Percentiles rank a stretch among this genome's conserved stretches.
phyloP scores from a whole-genome alignment of 2,113 vertebrate genomes.

The Nothocercus julius region DNA sequence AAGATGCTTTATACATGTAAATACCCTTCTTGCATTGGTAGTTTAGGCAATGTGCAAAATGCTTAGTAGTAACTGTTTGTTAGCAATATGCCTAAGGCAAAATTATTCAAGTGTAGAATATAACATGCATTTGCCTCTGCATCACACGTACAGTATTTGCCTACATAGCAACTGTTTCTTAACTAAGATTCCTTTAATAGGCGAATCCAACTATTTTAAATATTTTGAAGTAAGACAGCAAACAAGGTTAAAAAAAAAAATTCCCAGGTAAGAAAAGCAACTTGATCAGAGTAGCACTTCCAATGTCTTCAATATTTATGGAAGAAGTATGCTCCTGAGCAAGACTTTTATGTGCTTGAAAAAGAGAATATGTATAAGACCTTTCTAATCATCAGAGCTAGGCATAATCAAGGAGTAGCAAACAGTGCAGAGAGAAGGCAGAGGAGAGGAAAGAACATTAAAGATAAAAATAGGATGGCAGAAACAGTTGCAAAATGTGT shows the following conservation, averaged over 20 bases:
- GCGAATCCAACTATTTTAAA: neutral
- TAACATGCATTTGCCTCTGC: neutral
- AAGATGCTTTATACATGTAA: neutral
- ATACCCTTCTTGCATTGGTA: neutral
- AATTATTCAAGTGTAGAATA: neutral
- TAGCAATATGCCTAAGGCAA: neutral
- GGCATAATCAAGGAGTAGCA: neutral
- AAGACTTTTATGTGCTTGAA: neutral
- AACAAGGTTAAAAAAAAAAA: neutral
- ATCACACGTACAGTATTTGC: neutral
- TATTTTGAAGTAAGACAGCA: neutral
- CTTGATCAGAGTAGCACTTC: neutral
- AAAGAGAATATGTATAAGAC: neutral
- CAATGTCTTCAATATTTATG: neutral
- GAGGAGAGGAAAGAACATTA: neutral
- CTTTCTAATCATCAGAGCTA: neutral
- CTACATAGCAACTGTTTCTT: neutral
- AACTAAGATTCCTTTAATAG: neutral
- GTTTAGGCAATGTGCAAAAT: neutral
- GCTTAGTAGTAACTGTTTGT: neutral
- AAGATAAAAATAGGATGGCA: neutral
- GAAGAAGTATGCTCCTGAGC: neutral
- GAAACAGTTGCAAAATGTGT: neutral
- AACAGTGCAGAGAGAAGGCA: neutral
- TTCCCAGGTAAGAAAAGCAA: neutral